Conservation (phyloP, 2,888 invertebrate genomes). For the Melanostoma scalare region DNA sequence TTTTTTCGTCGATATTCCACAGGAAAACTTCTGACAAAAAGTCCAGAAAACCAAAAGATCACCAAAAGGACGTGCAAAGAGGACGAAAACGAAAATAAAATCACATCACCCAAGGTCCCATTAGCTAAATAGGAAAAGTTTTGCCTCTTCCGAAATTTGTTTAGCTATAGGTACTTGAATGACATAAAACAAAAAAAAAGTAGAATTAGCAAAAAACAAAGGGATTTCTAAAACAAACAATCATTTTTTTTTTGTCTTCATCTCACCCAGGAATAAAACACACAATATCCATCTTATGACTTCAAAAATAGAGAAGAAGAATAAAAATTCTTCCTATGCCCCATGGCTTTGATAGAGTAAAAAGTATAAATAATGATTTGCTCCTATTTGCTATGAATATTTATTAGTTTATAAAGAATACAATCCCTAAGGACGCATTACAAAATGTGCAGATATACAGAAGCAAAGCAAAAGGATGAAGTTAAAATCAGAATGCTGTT, state of each 20-base stretch:
- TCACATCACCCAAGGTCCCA: slow-evolving; percentile 57
- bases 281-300: too few relatives aligned
- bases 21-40: slow-evolving; percentile 1
- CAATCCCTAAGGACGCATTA: slow-evolving; percentile 51
- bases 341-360: not conserved
- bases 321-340: too few relatives aligned
- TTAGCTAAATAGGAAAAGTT: slow-evolving; percentile 71
- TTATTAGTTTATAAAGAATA: slow-evolving; percentile 55
- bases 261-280: too few relatives aligned
- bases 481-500: slow-evolving; percentile 7
- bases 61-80: slow-evolving; percentile 23
- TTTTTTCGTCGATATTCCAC: not conserved
- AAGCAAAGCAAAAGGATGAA: not conserved
- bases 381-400: slow-evolving; percentile 60
- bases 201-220: slow-evolving; percentile 38
- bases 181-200: slow-evolving; percentile 12
- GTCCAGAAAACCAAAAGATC: not conserved
- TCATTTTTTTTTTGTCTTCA: too few relatives aligned
- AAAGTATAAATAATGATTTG: slow-evolving; percentile 66
- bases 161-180: slow-evolving; percentile 34
- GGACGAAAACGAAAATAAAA: slow-evolving; percentile 35
- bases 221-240: not conserved
- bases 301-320: too few relatives aligned
- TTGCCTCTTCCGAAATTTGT: slow-evolving; percentile 53
- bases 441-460: slow-evolving; percentile 17